Evolutionary conservation across 2,888 invertebrate genomes (phyloP).

Genomic region (Stenoptilia bipunctidactyla): DNA sequence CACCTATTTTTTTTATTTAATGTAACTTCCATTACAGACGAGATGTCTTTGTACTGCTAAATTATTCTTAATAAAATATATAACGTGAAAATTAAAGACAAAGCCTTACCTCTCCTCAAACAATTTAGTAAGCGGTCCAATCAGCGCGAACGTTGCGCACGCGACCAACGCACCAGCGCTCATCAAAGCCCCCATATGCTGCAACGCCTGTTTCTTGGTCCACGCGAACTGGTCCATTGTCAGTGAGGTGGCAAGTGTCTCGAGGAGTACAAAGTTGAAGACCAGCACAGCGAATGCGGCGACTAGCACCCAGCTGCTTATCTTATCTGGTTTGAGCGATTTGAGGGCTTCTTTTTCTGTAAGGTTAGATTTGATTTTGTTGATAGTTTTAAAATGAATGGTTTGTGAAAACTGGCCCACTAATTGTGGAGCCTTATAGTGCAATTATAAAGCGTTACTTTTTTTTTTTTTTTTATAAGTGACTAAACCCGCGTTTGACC

Average conservation of each 20-base stretch:
- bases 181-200: constrained; percentile 87
- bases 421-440: too few relatives aligned
- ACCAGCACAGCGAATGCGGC: constrained; percentile 86
- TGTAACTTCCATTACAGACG: too few relatives aligned
- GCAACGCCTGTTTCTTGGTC: constrained; percentile 80
- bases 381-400: too few relatives aligned
- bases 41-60: too few relatives aligned
- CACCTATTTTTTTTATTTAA: too few relatives aligned
- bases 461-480: too few relatives aligned
- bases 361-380: constrained; percentile 16
- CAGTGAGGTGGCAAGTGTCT: constrained; percentile 86
- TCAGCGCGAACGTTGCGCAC: constrained; percentile 78
- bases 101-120: constrained; percentile 76
- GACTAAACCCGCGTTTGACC: too few relatives aligned
- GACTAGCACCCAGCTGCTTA: constrained; percentile 84
- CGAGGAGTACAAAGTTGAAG: constrained; percentile 89
- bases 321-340: constrained; percentile 76
- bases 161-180: constrained; percentile 84
- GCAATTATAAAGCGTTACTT: too few relatives aligned
- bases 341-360: constrained; percentile 82
- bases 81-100: too few relatives aligned
- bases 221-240: constrained; percentile 93
- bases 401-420: too few relatives aligned
- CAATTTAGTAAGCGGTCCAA: constrained; percentile 77
- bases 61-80: too few relatives aligned